These are phyloP conservation scores for Elephas maximus DNA, from an alignment of 2,113 vertebrate genomes.

Conservation along the genomic window DNA sequence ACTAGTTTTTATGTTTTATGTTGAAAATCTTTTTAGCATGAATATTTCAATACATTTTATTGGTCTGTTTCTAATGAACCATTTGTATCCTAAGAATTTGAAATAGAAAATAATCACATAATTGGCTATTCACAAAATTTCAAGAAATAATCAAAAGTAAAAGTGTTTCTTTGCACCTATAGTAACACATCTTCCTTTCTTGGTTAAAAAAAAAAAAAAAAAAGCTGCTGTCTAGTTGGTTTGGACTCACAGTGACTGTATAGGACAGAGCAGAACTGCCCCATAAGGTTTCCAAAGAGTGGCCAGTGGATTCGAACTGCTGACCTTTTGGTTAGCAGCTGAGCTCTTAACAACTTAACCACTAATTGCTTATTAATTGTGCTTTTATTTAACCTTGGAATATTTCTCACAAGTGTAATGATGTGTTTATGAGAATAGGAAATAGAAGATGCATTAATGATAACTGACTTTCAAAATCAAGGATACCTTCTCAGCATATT, in stretches of 20 bases:
- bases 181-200: neutral
- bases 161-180: neutral
- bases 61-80: too few relatives aligned
- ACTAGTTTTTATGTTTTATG: neutral
- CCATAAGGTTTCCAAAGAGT: too few relatives aligned
- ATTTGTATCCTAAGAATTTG: neutral
- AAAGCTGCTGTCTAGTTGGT: too few relatives aligned
- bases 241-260: too few relatives aligned
- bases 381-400: neutral
- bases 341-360: too few relatives aligned
- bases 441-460: neutral
- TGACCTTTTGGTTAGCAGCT: too few relatives aligned
- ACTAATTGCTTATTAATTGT: neutral
- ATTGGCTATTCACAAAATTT: neutral
- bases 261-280: too few relatives aligned
- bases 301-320: too few relatives aligned
- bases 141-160: neutral
- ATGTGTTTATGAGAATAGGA: neutral
- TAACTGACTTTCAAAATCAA: rapidly evolving
- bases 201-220: too few relatives aligned
- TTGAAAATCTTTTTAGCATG: neutral
- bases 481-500: neutral
- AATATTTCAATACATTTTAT: neutral
- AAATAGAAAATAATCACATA: neutral
- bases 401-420: neutral